Evolutionary conservation across 2,113 vertebrate genomes (phyloP), one percentile per base, ranked within the genome.

Genomic region (Oryzias melastigma): DNA sequence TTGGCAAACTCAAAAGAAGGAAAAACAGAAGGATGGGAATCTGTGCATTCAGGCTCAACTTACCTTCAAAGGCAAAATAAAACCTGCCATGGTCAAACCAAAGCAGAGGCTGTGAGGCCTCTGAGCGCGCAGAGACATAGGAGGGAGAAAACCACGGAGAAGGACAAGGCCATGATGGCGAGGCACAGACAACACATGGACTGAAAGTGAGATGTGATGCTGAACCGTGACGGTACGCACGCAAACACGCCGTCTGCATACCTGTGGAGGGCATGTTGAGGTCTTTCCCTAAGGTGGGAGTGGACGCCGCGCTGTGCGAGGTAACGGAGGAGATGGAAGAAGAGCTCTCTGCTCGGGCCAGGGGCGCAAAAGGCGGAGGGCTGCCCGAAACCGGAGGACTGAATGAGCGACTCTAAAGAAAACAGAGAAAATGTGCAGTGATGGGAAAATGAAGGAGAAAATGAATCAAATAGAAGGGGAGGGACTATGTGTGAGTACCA

Each of bases 61-160:
- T 95, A 98, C 96, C 96, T 95, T 97, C 96, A 89, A 98, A 96
- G 92, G 95, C 95, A 93, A 98, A 96, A 96, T 95, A 95, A 96
- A 97, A 98, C 93, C 96, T 96, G 94, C 95, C 95, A 90, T 95
- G 95, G 94, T 97, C 95, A 96, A 98, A 97, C 95, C 96, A 98
- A 84, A 98, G 94, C 94, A 97, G 93, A 93, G 95, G 95, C 93
- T 95, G 96, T 78, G 94, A 93, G 91, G 93, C 95, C 93, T 96
- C 96, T 98, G 94, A 92, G 89, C 88, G 92, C 89, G 92, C 89
- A 58, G 93, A 93, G 91, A 92, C 91, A 91, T 58, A 91, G 94
- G 90, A 92, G 91, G 90, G 73, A 91, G 65, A 82, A 59, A 80
- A 91, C 89, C 87, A 68, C 78, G 80, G 88, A 92, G 83, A 93